Evolutionary conservation across 2,888 invertebrate genomes (phyloP).

Genomic region (Lithophane leautieri): DNA sequence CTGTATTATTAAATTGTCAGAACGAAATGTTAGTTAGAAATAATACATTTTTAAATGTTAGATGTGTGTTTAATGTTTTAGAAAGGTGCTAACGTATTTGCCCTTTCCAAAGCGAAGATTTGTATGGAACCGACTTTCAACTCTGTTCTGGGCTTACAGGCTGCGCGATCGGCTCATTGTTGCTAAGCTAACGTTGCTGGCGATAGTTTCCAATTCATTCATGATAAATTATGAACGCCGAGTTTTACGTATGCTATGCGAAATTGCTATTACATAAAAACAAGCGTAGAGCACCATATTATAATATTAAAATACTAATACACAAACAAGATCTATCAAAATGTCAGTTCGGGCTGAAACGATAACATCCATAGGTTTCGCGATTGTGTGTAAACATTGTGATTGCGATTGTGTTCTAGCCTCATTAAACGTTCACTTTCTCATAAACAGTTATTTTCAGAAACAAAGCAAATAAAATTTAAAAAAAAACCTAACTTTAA

Average conservation of each 20-base stretch:
- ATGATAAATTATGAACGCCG: neutral
- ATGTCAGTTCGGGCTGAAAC: neutral
- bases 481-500: neutral
- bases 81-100: neutral
- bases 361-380: neutral
- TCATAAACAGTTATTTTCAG: neutral
- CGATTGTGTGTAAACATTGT: neutral
- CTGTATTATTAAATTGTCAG: neutral
- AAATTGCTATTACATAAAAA: neutral
- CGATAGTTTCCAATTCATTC: neutral
- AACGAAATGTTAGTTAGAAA: neutral
- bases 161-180: neutral
- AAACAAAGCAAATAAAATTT: neutral
- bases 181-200: neutral
- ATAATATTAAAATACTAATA: neutral
- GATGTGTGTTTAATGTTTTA: no score
- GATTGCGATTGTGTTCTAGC: neutral
- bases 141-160: no score
- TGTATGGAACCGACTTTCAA: neutral
- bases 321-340: no score
- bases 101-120: neutral
- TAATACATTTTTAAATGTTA: neutral
- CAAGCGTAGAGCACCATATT: no score
- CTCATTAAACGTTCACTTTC: neutral
- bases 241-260: neutral